Percentiles rank a stretch among this genome's conserved stretches.
These are phyloP conservation scores for Neomorphus geoffroyi DNA, from an alignment of 2,797 vertebrate genomes.

Conservation along the genomic window DNA sequence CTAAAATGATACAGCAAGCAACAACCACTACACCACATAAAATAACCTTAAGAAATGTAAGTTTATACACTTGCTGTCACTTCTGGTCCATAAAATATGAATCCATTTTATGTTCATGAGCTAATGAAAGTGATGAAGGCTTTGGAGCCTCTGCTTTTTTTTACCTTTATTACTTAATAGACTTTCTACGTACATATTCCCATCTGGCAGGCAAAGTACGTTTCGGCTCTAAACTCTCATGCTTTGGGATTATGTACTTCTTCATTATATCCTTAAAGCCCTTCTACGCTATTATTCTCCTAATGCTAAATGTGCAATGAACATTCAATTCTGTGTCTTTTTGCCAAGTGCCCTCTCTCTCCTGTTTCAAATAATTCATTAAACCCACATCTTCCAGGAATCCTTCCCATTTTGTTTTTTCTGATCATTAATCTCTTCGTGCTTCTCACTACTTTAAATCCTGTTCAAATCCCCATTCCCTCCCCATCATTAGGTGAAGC, in stretches of 20 bases:
- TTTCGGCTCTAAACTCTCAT: background rate
- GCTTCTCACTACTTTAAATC: background rate
- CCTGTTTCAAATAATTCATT: constrained; percentile 29
- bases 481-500: background rate
- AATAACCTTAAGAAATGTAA: background rate
- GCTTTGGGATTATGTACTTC: background rate
- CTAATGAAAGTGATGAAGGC: background rate
- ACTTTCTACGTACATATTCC: background rate
- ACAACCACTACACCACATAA: background rate
- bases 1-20: background rate
- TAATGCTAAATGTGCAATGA: constrained; percentile 2
- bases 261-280: constrained; percentile 2
- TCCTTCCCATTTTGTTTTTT: background rate
- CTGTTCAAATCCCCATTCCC: background rate
- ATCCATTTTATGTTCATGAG: background rate
- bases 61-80: background rate
- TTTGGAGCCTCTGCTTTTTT: background rate
- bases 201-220: background rate
- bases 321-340: background rate
- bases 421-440: constrained; percentile 3
- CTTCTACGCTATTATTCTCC: background rate
- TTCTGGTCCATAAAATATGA: background rate
- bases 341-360: constrained; percentile 5
- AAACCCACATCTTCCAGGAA: constrained; percentile 45
- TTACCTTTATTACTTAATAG: background rate